These are phyloP conservation scores for Lithophane ornitopus DNA, from an alignment of 2,888 invertebrate species.

Conservation along the genomic window DNA sequence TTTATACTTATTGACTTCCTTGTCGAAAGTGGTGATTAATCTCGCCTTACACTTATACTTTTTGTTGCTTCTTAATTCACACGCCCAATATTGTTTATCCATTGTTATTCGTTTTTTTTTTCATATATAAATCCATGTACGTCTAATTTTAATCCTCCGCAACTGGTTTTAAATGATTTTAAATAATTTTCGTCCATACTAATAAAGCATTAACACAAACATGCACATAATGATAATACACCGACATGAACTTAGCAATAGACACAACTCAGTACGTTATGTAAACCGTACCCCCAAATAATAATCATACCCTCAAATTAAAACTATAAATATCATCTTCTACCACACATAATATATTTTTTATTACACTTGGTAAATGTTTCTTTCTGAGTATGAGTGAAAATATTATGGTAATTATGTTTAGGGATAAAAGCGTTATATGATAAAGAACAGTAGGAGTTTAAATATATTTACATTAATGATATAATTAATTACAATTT, in stretches of 20 bases:
- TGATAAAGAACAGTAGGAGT: no score
- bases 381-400: no score
- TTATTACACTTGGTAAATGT: no score
- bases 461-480: no score
- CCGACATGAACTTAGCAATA: constrained; percentile 8
- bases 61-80: constrained; percentile 17
- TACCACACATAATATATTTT: not conserved
- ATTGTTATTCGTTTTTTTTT: constrained; percentile 22
- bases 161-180: constrained; percentile 13
- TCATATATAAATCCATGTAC: constrained; percentile 8
- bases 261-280: not conserved
- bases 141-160: constrained; percentile 10
- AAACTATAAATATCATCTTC: no score
- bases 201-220: constrained; percentile 14
- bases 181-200: constrained; percentile 10
- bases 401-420: no score
- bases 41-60: constrained; percentile 9
- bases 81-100: constrained; percentile 24
- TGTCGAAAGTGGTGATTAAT: no score
- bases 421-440: no score
- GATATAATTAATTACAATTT: no score
- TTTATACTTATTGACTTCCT: no score
- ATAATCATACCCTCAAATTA: not conserved
- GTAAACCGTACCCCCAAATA: not conserved
- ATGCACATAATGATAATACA: not conserved